These are phyloP conservation scores for human DNA, from an alignment of 2,113 vertebrate genomes.

Conservation along the genomic window DNA sequence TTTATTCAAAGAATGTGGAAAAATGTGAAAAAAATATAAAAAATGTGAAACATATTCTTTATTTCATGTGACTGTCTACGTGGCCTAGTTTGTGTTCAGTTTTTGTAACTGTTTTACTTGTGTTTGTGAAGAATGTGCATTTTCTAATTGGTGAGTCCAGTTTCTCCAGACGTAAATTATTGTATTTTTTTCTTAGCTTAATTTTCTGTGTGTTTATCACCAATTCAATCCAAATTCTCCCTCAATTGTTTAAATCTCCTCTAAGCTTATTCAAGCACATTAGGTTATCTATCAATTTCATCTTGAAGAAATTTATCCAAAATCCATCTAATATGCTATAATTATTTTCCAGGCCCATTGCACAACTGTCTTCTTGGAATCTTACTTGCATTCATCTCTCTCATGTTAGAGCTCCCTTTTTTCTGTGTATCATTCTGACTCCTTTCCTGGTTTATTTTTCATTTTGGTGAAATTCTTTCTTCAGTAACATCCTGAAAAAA, in stretches of 20 bases:
- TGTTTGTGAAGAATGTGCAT: background rate
- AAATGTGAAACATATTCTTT: background rate
- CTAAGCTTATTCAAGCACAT: background rate
- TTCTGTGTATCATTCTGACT: background rate
- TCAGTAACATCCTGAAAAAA: background rate
- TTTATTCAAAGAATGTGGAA: background rate
- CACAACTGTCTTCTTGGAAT: background rate
- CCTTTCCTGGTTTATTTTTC: background rate
- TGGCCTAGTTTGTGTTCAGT: background rate
- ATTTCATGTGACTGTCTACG: background rate
- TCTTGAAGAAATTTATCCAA: conserved; percentile 15
- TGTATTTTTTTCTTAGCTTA: background rate
- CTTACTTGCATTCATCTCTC: background rate
- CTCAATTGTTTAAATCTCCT: background rate
- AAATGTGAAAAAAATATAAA: background rate
- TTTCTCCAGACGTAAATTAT: background rate
- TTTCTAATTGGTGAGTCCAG: background rate
- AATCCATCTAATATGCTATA: background rate
- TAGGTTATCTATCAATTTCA: background rate
- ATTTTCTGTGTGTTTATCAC: background rate
- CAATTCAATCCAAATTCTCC: background rate
- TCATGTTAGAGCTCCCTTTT: background rate
- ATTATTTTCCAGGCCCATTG: background rate
- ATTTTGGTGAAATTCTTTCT: background rate
- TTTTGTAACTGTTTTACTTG: background rate